Base-by-base conservation (phyloP, 2,797 vertebrate genomes). In the Chromis chromis region DNA sequence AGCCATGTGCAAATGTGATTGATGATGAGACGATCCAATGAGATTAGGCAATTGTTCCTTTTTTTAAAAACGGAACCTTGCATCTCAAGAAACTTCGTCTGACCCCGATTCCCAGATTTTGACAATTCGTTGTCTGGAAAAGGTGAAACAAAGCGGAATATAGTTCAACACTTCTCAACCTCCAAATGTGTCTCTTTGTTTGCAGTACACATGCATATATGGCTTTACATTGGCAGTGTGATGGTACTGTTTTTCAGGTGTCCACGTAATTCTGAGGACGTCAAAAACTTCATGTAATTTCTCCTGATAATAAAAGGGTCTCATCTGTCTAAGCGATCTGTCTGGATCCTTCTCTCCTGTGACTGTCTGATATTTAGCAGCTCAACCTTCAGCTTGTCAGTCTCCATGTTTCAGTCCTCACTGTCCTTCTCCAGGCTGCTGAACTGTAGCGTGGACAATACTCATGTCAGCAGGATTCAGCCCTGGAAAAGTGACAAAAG, bases 271-370 rank as follows among this genome's bases (percentile, higher is more conserved):
- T 8, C 25, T 28, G 12, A 52, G 42, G 2, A 40, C 21, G 57
- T 76, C 17, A 1, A 10, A 56, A 33, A 79, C 68, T 46, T 40
- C 2, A 31, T n/a, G 19, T 48, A 46, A 65, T 0, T 31, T 28
- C 31, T 33, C 31, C 9, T 50, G 65, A 0, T 25, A 12, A 59
- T 53, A 12, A 69, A 76, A 56, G n/a, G 13, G 49, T 62, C 16
- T 49, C 12, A 25, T 62, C 55, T 57, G 17, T 68, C 25, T 56
- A 27, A 6, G 25, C 56, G 25, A 57, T 56, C 1, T 54, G 89
- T 87, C 27, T 85, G 74, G 33, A 93, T 94, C 48, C 93, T 93
- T 70, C 93, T 94, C 84, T 95, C 91, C 71, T 94, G 89, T 95
- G 90, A 93, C 76, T 67, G 91, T 82, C 94, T 95, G 83, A 94